phyloP scores from a whole-genome alignment of 2,888 invertebrate species.

The Panopea generosa region DNA sequence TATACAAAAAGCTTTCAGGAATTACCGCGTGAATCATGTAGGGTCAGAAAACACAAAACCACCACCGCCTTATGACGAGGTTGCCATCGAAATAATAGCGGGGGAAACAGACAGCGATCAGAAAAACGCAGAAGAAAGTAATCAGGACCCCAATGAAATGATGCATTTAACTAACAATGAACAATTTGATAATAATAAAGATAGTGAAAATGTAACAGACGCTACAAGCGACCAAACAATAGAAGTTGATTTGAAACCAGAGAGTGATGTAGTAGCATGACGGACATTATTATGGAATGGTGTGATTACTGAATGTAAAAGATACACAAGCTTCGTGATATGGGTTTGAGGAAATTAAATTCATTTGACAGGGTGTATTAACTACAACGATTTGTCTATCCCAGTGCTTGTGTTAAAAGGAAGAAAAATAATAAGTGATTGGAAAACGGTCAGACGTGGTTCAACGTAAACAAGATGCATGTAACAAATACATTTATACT shows the following conservation, averaged over 20 bases:
- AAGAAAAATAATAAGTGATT: too few relatives aligned
- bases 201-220: constrained; percentile 27
- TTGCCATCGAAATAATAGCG: constrained; percentile 53
- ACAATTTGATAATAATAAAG: constrained; percentile 44
- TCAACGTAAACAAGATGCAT: too few relatives aligned
- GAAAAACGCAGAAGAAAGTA: constrained; percentile 82
- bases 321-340: not conserved
- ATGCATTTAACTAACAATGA: constrained; percentile 54
- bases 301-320: not conserved
- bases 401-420: constrained; percentile 2
- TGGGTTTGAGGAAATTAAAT: not conserved
- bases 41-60: constrained; percentile 24
- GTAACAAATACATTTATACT: too few relatives aligned
- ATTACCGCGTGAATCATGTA: constrained; percentile 85
- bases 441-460: too few relatives aligned
- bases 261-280: constrained; percentile 82
- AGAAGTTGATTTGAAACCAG: constrained; percentile 79
- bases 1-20: constrained; percentile 97
- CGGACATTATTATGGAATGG: not conserved
- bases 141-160: constrained; percentile 34
- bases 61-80: constrained; percentile 68
- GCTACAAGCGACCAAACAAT: constrained; percentile 62
- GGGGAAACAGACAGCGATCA: constrained; percentile 42
- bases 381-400: constrained; percentile 24
- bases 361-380: constrained; percentile 29